These are phyloP conservation scores for Drosophila seguyi DNA, from an alignment of 1,140 invertebrate species.

Conservation along the genomic window DNA sequence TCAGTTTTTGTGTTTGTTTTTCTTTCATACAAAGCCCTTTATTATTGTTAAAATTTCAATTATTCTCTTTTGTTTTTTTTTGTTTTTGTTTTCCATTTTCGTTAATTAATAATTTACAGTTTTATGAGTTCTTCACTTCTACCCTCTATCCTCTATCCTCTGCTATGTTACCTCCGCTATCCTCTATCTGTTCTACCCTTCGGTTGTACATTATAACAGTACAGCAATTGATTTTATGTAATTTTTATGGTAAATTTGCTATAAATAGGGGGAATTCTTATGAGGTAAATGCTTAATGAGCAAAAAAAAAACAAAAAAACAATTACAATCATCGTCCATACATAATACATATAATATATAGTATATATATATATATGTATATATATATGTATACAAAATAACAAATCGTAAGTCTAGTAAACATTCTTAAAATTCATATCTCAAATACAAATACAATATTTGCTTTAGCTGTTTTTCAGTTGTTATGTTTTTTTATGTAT, in stretches of 20 bases:
- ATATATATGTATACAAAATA: conserved; percentile 78
- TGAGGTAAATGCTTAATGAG: conserved; percentile 79
- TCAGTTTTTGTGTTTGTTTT: conserved; percentile 44
- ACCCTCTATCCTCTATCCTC: conserved; percentile 1
- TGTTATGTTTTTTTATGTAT: conserved; percentile 9
- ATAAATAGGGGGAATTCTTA: conserved; percentile 81
- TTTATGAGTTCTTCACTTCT: conserved; percentile 52
- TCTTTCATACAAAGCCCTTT: conserved; percentile 80
- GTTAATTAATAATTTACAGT: conserved; percentile 77
- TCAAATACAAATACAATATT: conserved; percentile 69
- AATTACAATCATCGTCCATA: conserved; percentile 59
- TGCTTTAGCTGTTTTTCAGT: conserved; percentile 32
- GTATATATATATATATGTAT: conserved; percentile 46
- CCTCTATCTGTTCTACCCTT: conserved; percentile 11
- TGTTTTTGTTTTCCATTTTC: conserved; percentile 41
- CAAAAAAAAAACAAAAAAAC: conserved; percentile 74
- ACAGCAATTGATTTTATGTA: conserved; percentile 74
- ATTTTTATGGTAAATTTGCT: conserved; percentile 76
- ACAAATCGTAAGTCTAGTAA: conserved; percentile 80
- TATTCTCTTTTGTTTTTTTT: conserved; percentile 34
- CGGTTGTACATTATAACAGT: conserved; percentile 76
- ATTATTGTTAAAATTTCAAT: conserved; percentile 80
- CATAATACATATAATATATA: conserved; percentile 55
- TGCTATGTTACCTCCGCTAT: conserved; percentile 1
- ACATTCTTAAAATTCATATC: conserved; percentile 82